These are phyloP conservation scores for Mormyrops boulengeri DNA, from an alignment of 2,797 vertebrate species.

Conservation along the genomic window DNA sequence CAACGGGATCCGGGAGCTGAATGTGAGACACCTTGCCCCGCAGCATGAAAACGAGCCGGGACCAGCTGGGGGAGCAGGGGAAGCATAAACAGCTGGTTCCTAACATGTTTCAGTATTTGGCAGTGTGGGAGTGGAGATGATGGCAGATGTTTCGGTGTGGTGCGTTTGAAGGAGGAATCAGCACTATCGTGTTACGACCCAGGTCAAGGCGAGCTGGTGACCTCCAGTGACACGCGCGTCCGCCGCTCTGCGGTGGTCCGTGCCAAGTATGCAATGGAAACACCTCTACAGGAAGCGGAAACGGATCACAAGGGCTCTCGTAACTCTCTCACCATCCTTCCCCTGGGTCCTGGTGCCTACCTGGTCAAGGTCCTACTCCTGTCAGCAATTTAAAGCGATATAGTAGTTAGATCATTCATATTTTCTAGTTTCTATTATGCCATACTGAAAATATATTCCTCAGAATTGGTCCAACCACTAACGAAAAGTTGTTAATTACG, in stretches of 20 bases:
- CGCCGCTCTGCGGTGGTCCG: background rate
- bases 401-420: background rate
- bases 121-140: background rate
- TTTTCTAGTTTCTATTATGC: background rate
- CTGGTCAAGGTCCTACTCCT: background rate
- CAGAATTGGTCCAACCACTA: background rate
- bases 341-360: background rate
- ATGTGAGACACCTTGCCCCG: background rate
- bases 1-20: background rate
- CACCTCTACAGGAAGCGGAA: background rate
- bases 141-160: constrained; percentile 40
- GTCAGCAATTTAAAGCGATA: background rate
- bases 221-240: constrained; percentile 47
- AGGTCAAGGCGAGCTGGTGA: constrained; percentile 51
- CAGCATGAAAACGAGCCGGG: background rate
- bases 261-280: background rate
- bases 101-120: background rate
- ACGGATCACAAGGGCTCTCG: background rate
- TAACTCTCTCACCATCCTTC: background rate
- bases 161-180: constrained; percentile 47
- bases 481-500: background rate
- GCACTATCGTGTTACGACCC: constrained; percentile 52
- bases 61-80: background rate
- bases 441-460: background rate
- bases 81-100: background rate